Base-by-base conservation (phyloP, 2,797 vertebrate genomes). In the Acipenser oxyrinchus region DNA sequence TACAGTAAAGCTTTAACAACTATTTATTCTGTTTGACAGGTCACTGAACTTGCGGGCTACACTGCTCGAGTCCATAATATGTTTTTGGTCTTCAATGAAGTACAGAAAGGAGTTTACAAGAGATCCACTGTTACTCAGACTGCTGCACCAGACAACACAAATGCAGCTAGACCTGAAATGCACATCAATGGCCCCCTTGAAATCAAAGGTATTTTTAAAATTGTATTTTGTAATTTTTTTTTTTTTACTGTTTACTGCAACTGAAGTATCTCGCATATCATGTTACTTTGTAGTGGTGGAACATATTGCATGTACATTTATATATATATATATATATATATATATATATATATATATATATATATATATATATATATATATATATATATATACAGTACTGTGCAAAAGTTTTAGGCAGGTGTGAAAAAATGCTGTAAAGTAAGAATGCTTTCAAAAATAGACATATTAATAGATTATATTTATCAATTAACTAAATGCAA, bases 31-130 rank as follows among this genome's bases (percentile, higher is more conserved):
- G 7, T 73, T 72, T 67, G 60, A 64, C 81, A 99, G 96, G 83
- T 98, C 78, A 98, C 96, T 4, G 96, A 99, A 79, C 82, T 99
- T 78, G 96, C 96, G 49, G 96, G 96, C 50, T 98, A 99, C 79
- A 99, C 96, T 0, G 93, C 95, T 12, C 88, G 96, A 7, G 96
- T 99, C 48, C 91, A 97, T 84, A 95, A 94, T 81, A 96, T 99
- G 95, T 95, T 99, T 70, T 82, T 83, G 69, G 96, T 99, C 75
- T 99, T 99, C 63, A 92, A 93, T 52, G 96, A 99, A 74, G 96
- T 99, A 60, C 95, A 94, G 79, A 91, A 78, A 75, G 95, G 95
- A 10, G 81, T 95, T 78, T 99, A 97, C 86, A 98, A 94, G 80
- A 94, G 93, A 75, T 86, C 89, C 6, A 74, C 86, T 48, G 72